phyloP scores from a whole-genome alignment of 2,888 invertebrate genomes.

The Brachyptera risi region DNA sequence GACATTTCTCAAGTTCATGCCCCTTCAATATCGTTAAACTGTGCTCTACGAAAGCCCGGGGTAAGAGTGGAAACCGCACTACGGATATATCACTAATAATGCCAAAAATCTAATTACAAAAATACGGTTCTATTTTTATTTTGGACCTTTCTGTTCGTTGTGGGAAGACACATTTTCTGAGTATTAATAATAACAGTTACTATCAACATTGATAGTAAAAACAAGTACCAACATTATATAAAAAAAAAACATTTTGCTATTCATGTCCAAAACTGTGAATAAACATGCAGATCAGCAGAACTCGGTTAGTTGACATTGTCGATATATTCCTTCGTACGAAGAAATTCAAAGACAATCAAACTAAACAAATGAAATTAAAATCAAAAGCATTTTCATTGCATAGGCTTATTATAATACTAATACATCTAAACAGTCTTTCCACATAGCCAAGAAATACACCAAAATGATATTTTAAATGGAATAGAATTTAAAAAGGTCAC shows the following conservation, averaged over 20 bases:
- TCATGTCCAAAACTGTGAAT: background rate
- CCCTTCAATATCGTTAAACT: constrained; percentile 33
- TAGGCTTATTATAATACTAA: no score
- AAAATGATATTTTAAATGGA: constrained; percentile 27
- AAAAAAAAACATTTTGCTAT: background rate
- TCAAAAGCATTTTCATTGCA: no score
- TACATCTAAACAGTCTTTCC: constrained; percentile 60
- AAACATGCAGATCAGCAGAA: background rate
- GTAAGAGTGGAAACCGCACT: background rate
- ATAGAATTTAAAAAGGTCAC: constrained; percentile 32
- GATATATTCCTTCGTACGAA: constrained; percentile 28
- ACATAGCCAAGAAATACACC: constrained; percentile 64
- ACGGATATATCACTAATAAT: background rate
- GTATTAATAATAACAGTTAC: constrained; percentile 39
- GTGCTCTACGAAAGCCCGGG: constrained; percentile 15
- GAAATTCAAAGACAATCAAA: constrained; percentile 22
- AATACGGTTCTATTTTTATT: background rate
- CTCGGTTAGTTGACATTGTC: no score
- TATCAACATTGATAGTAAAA: background rate
- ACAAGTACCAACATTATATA: no score
- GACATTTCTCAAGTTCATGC: constrained; percentile 31
- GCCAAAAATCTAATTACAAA: background rate
- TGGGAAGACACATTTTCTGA: constrained; percentile 85
- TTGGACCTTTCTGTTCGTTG: constrained; percentile 51
- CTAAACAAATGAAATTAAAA: constrained; percentile 27